Evolutionary conservation across 1,140 invertebrate genomes (phyloP).

Genomic region (Papilio dardanus): DNA sequence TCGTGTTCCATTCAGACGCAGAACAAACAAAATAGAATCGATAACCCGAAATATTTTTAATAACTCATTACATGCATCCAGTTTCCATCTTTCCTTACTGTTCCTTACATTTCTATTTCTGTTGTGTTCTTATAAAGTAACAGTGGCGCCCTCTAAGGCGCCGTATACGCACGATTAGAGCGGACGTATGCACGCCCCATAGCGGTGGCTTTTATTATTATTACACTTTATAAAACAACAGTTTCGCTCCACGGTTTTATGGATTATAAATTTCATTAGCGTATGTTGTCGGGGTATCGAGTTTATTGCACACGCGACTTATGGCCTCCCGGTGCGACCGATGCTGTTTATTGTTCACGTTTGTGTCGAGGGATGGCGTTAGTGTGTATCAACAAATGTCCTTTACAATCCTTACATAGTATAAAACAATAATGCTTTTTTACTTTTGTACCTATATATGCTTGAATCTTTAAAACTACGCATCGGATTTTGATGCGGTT

Average conservation of each 20-base stretch:
- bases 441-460: too few species aligned
- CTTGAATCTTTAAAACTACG: too few species aligned
- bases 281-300: conserved; percentile 68
- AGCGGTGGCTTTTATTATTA: conserved; percentile 67
- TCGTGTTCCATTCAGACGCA: neutral
- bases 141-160: conserved; percentile 31
- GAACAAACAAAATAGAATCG: neutral
- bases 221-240: conserved; percentile 76
- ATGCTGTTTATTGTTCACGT: conserved; percentile 8
- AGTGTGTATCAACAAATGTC: conserved; percentile 20
- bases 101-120: conserved; percentile 26
- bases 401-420: neutral
- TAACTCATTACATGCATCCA: conserved; percentile 23
- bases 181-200: conserved; percentile 36
- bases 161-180: conserved; percentile 19
- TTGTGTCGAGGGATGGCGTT: neutral
- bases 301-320: conserved; percentile 62
- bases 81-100: neutral
- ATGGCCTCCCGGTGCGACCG: conserved; percentile 39
- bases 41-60: conserved; percentile 15
- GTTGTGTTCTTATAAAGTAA: neutral
- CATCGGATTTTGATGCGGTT: too few species aligned
- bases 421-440: too few species aligned
- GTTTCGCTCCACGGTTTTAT: conserved; percentile 61
- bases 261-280: conserved; percentile 80